Evolutionary conservation across 2,888 invertebrate genomes (phyloP), one percentile per base, ranked within the genome.

Genomic region (Zygogramma bicolorata): DNA sequence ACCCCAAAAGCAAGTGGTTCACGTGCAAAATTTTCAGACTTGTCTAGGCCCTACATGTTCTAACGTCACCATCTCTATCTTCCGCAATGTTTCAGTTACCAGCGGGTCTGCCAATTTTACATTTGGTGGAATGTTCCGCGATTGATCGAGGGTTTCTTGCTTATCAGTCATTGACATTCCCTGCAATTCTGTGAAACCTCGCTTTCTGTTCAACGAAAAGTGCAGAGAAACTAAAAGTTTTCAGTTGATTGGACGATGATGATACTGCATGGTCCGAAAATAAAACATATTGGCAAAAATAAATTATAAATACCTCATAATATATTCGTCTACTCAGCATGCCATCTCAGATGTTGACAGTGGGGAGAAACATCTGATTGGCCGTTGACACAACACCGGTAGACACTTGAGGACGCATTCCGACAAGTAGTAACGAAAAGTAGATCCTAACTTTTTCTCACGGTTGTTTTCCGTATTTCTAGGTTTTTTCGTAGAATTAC

Each of bases 341-440:
- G 53, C 53, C 53, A 53, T 53, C 53, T 53, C 53, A n/a, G 7
- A 25, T 53, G 53, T 53, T 53, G 53, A 53, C 53, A 53, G 53
- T 53, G 53, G 53, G 53, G 53, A 53, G 22, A 53, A 53, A 53
- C 53, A 31, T 40, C 38, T 38, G 70, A 78, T 79, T 78, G 79
- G 77, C 70, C 77, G 58, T 63, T 62, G 62, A 49, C 59, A 69
- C 65, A 65, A 68, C 70, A 74, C 68, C 75, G 77, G 53, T 53
- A 53, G 53, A 53, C 53, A 27, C n/a, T n/a, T n/a, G 53, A 75
- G 73, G 73, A 63, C 68, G 78, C 83, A 83, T 84, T 83, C 83
- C 82, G 75, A 81, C 81, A 80, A 79, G 79, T 77, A 76, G 63
- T 18, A 79, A 63, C 80, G 77, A 82, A 83, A 85, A 85, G 82